Conservation (phyloP, 1,140 invertebrate genomes). For the Drosophila dunni region DNA sequence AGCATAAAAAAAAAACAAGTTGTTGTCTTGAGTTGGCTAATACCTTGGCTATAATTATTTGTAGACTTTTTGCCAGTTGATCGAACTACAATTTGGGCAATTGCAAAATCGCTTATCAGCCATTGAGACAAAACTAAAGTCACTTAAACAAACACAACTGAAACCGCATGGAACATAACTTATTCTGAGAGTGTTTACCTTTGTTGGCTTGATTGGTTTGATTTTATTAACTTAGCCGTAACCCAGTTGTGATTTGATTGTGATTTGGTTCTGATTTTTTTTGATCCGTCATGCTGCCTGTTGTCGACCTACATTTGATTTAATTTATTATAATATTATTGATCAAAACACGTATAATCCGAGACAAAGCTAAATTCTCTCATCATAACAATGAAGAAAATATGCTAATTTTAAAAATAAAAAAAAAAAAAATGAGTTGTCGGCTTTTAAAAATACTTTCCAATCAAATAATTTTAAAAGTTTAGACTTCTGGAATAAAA, state of each 20-base stretch:
- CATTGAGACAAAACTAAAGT: slow-evolving; percentile 11
- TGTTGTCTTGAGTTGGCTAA: slow-evolving; percentile 37
- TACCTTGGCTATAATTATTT: slow-evolving; percentile 52
- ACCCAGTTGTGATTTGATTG: slow-evolving; percentile 8
- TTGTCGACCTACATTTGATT: slow-evolving; percentile 20
- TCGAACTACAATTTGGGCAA: slow-evolving; percentile 19
- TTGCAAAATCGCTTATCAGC: slow-evolving; percentile 53
- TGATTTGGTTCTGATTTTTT: slow-evolving; percentile 11
- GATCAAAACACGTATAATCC: background rate
- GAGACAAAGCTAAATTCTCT: background rate
- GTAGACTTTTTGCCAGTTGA: slow-evolving; percentile 49
- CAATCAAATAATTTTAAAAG: background rate
- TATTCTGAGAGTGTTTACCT: background rate
- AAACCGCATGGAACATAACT: slow-evolving; percentile 10
- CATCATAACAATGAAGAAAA: background rate
- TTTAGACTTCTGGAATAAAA: background rate
- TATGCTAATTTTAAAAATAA: background rate
- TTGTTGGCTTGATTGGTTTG: background rate
- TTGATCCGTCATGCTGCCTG: slow-evolving; percentile 27
- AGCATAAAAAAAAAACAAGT: slow-evolving; percentile 42
- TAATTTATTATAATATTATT: slow-evolving; percentile 2
- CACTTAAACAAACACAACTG: background rate
- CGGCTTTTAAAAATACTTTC: background rate
- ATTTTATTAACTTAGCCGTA: slow-evolving; percentile 11
- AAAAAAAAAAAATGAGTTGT: background rate